phyloP scores from a whole-genome alignment of 92 coral and sea anemone genomes.

The Actinernus sp. region DNA sequence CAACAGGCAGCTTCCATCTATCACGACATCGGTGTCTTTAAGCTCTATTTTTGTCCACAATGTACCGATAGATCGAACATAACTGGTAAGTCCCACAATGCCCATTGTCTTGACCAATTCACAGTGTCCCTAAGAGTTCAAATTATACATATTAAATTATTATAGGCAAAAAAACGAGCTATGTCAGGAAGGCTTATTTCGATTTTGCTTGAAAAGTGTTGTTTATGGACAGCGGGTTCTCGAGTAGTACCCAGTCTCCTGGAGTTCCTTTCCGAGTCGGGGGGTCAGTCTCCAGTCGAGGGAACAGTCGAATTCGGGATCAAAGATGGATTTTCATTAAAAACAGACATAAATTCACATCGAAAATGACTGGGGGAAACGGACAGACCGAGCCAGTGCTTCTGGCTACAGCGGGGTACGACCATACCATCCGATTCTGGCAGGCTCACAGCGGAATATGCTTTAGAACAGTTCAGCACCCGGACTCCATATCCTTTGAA shows the following conservation, averaged over 20 bases:
- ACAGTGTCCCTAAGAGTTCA: no score
- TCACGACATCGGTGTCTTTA: neutral
- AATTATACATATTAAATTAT: no score
- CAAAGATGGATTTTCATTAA: neutral
- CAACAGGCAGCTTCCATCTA: neutral
- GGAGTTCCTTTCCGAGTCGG: no score
- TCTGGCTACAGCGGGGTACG: conserved; percentile 97
- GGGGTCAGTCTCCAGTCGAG: no score
- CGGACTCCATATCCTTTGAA: conserved; percentile 99
- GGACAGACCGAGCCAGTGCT: conserved; percentile 84
- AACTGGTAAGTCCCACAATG: conserved; percentile 72
- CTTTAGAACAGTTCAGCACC: conserved; percentile 93
- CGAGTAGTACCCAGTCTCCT: no score
- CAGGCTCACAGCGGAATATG: conserved; percentile 99
- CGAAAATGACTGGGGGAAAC: conserved; percentile 71
- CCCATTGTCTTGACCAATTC: no score
- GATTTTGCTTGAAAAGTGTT: no score
- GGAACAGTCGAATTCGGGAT: no score
- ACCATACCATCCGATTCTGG: conserved; percentile 96
- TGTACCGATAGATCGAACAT: conserved; percentile 42
- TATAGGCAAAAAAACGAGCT: no score
- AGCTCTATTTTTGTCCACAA: conserved; percentile 60
- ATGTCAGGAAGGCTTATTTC: no score
- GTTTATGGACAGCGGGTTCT: no score
- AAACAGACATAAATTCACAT: neutral